These are phyloP conservation scores for Poecilobothrus nobilitatus DNA, from an alignment of 2,888 invertebrate species.

Conservation along the genomic window DNA sequence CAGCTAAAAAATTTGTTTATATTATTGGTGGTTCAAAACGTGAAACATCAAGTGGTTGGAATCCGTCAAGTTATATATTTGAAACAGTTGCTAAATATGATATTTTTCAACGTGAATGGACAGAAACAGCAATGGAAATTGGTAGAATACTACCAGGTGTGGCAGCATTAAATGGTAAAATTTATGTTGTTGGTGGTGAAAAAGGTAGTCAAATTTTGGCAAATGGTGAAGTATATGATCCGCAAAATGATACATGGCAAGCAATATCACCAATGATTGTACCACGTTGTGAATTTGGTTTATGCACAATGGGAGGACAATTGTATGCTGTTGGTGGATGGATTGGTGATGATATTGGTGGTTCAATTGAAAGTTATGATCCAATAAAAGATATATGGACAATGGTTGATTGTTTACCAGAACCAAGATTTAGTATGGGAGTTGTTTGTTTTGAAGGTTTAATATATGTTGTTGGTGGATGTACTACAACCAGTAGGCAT, in stretches of 20 bases:
- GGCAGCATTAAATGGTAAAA: constrained; percentile 71
- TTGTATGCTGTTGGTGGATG: constrained; percentile 88
- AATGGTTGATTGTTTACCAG: constrained; percentile 67
- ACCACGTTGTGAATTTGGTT: constrained; percentile 81
- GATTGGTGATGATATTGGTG: constrained; percentile 86
- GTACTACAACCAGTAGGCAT: constrained; percentile 70
- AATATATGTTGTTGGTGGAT: constrained; percentile 87
- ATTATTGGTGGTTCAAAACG: constrained; percentile 83
- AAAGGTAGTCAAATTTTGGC: constrained; percentile 81
- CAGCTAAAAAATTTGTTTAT: constrained; percentile 79
- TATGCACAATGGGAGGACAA: constrained; percentile 72
- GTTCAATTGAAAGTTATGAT: constrained; percentile 80
- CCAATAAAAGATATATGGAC: constrained; percentile 70
- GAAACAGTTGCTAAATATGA: constrained; percentile 78
- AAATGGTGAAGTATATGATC: constrained; percentile 77
- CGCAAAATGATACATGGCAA: constrained; percentile 55
- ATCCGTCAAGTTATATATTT: constrained; percentile 58
- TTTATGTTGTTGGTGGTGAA: constrained; percentile 88
- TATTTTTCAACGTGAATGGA: constrained; percentile 60
- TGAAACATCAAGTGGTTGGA: constrained; percentile 64
- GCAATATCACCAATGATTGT: constrained; percentile 66
- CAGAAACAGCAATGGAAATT: constrained; percentile 69
- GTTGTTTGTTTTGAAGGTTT: constrained; percentile 57
- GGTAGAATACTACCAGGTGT: constrained; percentile 83
- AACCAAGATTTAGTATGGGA: constrained; percentile 86